phyloP scores from a whole-genome alignment of 23 tunicate species.

The Trididemnum nubilum region DNA sequence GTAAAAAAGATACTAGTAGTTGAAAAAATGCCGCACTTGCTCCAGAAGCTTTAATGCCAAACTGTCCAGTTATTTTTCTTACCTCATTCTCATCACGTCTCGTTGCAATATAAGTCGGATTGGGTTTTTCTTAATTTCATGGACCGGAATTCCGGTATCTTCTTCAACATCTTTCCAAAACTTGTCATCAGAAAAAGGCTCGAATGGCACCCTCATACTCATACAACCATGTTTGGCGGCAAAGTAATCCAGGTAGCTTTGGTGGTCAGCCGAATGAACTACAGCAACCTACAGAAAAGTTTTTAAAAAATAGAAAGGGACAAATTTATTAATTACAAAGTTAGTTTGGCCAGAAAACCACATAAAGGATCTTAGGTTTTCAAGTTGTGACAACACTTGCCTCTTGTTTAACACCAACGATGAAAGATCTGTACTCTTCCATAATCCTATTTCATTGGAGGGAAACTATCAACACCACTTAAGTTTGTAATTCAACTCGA shows the following conservation, averaged over 20 bases:
- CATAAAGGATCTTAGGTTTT: background rate
- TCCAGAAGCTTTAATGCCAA: no score
- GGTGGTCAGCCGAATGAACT: slow-evolving; percentile 59
- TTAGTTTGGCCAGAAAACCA: background rate
- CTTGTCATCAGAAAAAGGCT: slow-evolving; percentile 24
- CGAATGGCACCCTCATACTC: slow-evolving; percentile 54
- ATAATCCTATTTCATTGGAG: no score
- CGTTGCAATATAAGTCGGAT: slow-evolving; percentile 31
- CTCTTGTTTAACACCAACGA: no score
- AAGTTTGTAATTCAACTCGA: no score
- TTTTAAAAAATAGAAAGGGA: no score
- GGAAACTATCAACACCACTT: no score
- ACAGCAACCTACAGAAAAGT: slow-evolving; percentile 47
- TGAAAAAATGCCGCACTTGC: no score
- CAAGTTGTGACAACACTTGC: background rate
- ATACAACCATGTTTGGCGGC: slow-evolving; percentile 51
- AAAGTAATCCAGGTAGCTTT: slow-evolving; percentile 47
- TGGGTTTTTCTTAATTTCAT: slow-evolving; percentile 35
- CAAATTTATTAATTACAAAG: background rate
- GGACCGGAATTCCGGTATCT: slow-evolving; percentile 12
- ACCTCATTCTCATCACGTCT: slow-evolving; percentile 64
- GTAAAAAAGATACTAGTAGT: no score
- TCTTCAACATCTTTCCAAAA: slow-evolving; percentile 42
- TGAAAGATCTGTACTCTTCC: no score
- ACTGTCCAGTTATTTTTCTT: no score